phyloP scores from a whole-genome alignment of 92 coral and sea anemone genomes.

The Paragorgia papillata region DNA sequence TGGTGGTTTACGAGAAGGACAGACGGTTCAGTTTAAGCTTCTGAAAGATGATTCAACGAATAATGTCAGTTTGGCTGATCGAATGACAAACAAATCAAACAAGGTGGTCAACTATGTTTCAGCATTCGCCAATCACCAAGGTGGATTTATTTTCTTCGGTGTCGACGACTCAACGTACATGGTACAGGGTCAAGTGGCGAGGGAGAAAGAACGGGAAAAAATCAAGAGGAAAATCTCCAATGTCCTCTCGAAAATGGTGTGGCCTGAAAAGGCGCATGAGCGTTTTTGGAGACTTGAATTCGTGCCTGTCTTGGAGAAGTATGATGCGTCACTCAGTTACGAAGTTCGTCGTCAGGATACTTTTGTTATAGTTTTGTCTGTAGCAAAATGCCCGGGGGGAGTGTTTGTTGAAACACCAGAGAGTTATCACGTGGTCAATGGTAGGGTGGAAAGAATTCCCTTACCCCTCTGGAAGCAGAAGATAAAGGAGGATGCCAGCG shows the following conservation, averaged over 20 bases:
- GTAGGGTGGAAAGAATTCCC: slow-evolving; percentile 10
- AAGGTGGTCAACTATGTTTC: slow-evolving; percentile 43
- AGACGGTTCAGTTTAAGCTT: neutral
- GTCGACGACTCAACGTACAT: slow-evolving; percentile 49
- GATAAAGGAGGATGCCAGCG: neutral
- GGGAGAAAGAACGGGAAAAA: slow-evolving; percentile 4
- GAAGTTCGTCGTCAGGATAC: slow-evolving; percentile 24
- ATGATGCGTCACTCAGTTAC: too few species aligned
- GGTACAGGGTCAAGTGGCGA: slow-evolving; percentile 38
- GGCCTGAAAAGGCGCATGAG: neutral
- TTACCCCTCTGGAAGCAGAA: slow-evolving; percentile 11
- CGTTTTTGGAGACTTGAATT: slow-evolving; percentile 28
- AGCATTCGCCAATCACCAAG: slow-evolving; percentile 58
- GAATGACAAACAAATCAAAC: slow-evolving; percentile 50
- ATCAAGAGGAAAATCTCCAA: neutral
- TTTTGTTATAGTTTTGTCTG: slow-evolving; percentile 31
- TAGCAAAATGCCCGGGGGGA: slow-evolving; percentile 49
- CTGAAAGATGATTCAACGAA: neutral
- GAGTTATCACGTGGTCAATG: slow-evolving; percentile 18
- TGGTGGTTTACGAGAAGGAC: neutral
- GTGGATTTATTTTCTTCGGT: slow-evolving; percentile 54
- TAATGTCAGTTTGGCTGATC: slow-evolving; percentile 43
- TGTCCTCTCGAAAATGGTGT: neutral
- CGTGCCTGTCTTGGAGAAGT: slow-evolving; percentile 14
- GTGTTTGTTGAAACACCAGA: slow-evolving; percentile 47